Conservation (phyloP, 2,888 invertebrate species). For the Conchocele bisecta region DNA sequence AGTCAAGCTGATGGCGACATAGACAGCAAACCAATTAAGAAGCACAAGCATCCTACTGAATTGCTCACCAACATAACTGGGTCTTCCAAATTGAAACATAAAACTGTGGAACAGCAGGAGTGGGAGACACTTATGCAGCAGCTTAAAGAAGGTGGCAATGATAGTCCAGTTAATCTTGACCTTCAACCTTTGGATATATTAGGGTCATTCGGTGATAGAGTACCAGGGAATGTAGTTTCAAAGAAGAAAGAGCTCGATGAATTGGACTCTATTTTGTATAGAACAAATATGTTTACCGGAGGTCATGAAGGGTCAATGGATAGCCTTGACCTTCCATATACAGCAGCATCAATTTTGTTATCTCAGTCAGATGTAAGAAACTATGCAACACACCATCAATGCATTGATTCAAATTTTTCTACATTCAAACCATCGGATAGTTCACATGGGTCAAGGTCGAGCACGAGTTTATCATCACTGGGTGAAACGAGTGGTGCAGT, state of each 20-base stretch:
- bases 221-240: too few relatives aligned
- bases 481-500: constrained; percentile 35
- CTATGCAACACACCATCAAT: constrained; percentile 43
- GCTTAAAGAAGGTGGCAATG: constrained; percentile 50
- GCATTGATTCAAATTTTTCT: constrained; percentile 56
- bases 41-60: too few relatives aligned
- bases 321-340: constrained; percentile 49
- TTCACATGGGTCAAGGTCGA: constrained; percentile 34
- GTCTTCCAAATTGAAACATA: constrained; percentile 23
- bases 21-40: too few relatives aligned
- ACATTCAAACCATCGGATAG: constrained; percentile 66
- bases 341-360: constrained; percentile 66
- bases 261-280: background rate
- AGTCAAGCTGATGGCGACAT: too few relatives aligned
- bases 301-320: too few relatives aligned
- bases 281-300: background rate
- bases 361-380: constrained; percentile 22
- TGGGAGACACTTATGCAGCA: constrained; percentile 52
- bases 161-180: constrained; percentile 54
- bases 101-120: constrained; percentile 46
- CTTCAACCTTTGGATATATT: constrained; percentile 52
- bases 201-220: constrained; percentile 30
- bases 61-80: too few relatives aligned
- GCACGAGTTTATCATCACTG: constrained; percentile 7
- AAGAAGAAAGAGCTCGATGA: background rate